phyloP scores from a whole-genome alignment of 2,113 vertebrate species.

The Datnioides undecimradiatus region DNA sequence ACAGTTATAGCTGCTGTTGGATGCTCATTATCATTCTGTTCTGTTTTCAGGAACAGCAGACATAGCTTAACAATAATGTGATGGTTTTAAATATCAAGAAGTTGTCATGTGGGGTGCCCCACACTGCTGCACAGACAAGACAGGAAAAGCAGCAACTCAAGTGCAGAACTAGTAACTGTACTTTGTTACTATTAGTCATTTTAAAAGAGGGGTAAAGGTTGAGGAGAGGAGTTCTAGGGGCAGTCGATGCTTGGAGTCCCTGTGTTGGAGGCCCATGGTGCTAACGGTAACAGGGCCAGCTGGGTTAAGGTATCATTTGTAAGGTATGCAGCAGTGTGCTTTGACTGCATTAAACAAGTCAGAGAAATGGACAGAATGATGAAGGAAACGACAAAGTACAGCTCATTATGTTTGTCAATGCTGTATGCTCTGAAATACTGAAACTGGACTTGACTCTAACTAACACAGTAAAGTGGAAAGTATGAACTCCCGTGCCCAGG shows the following conservation, averaged over 20 bases:
- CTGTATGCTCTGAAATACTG: no score
- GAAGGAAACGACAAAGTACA: background rate
- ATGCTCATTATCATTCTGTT: no score
- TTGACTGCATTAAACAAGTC: conserved; percentile 1
- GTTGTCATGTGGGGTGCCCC: no score
- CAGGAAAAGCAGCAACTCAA: background rate
- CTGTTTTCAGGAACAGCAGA: no score
- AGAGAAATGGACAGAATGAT: no score
- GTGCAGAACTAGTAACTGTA: background rate
- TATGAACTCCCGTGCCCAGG: background rate
- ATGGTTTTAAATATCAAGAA: no score
- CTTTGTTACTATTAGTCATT: background rate
- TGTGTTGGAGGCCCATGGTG: conserved; percentile 34
- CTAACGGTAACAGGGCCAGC: conserved; percentile 44
- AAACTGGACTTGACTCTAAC: background rate
- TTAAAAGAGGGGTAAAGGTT: background rate
- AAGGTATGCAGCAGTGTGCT: background rate
- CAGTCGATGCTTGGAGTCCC: background rate
- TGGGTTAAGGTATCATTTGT: background rate
- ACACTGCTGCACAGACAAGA: no score
- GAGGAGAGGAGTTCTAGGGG: background rate
- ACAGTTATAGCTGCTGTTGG: no score
- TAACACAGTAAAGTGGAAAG: background rate
- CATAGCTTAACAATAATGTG: no score
- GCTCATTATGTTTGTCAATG: background rate